Base-by-base conservation (phyloP, 2,888 invertebrate genomes). In the Melanotus villosus region DNA sequence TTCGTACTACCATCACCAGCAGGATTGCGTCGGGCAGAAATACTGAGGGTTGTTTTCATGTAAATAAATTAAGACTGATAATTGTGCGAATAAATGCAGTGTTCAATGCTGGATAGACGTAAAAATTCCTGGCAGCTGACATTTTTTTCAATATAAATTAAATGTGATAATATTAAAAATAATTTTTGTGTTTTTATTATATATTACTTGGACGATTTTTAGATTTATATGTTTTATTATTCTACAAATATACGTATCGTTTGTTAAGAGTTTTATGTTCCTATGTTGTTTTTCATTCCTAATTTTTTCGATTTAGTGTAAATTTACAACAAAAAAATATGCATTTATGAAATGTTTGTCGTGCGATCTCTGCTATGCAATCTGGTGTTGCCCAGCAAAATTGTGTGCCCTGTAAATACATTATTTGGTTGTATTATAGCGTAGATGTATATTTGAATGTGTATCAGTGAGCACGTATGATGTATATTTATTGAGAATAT, bases 1-100 rank as follows among this genome's bases (percentile, higher is more conserved):
- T 76, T 86, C 88, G 70, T 85, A 86, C 76, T 89, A 89, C 75
- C 89, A 89, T 76, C 89, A 89, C 75, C 89, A 89, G 76, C 89
- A 89, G 81, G 89, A 90, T 73, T 90, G 89, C 83, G 88, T 89
- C 52, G 88, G 87, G 52, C 84, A 83, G 74, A 85, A 85, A 72
- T 85, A 85, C 82, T 85, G 81, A 76, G 69, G 59, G 47, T 43
- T 72, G 34, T 23, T 32, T 54, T 23, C 10, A 9, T 43, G 10
- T 52, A 52, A 52, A 75, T 76, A 73, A 74, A 77, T 76, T 26
- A 79, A 80, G 80, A 80, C 80, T 80, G 80, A 79, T 67, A n/a
- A 50, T 34, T 41, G 50, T 54, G 59, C 34, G 43, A 47, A 38
- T 57, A 54, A n/a, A n/a, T n/a, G 21, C 45, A 57, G 38, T 58